Base-by-base conservation (phyloP, 2,113 vertebrate genomes). In the Spilogale gracilis region DNA sequence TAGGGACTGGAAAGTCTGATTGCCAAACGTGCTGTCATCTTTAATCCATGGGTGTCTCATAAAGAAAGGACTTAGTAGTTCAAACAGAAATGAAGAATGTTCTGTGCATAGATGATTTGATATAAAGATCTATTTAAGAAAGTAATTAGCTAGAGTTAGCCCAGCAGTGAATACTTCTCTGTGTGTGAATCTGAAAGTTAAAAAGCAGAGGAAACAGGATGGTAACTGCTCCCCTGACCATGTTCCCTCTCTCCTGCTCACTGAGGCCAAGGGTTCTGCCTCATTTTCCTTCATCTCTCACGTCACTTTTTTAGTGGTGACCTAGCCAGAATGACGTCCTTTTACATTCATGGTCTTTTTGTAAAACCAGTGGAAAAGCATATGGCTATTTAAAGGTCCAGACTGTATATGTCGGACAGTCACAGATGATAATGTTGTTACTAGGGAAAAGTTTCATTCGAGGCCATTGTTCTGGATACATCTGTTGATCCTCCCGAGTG, bases 21-120 rank as follows among this genome's bases (percentile, higher is more conserved):
- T 67, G 88, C 43, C 95, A 67, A 45, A 16, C 60, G 12, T 1
- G 20, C 91, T 84, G 93, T 92, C 95, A 48, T 94, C 92, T 95
- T 83, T 90, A 87, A 83, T 81, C 89, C 74, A 0, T 10, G 50
- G 74, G 45, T 45, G 58, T 20, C 81, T 95, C 79, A 1, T 14
- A 20, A 87, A 94, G 78, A 58, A 67, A 92, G 80, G 74, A 25
- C 16, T 30, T 54, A 56, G 43, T 52, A 50, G 87, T 92, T 96
- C 67, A 95, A 27, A 95, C 27, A n/a, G 82, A 85, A 93, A 25
- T 21, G 58, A 65, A 71, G 54, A n/a, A 1, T 30, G 58, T n/a
- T 91, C 61, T 81, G 32, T 52, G 0, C 63, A 1, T 25, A n/a
- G 21, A 16, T 65, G 65, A 76, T 82, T 94, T 80, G 32, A 48